phyloP scores from a whole-genome alignment of 2,888 invertebrate species.

The Tenthredo distinguenda region DNA sequence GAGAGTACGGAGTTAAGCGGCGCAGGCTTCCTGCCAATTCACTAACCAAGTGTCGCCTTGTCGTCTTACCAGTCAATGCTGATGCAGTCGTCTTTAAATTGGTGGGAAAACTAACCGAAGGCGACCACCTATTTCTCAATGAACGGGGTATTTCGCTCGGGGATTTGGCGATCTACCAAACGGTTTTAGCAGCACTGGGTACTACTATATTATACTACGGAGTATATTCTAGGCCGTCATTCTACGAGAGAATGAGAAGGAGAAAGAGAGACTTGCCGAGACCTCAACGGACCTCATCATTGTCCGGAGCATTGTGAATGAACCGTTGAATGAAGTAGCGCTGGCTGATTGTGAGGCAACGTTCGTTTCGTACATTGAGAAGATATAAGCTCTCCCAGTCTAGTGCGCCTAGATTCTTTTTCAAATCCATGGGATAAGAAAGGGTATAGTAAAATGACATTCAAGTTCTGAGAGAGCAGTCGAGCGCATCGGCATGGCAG shows the following conservation, averaged over 20 bases:
- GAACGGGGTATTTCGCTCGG: slow-evolving; percentile 63
- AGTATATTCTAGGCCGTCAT: neutral
- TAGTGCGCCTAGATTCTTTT: slow-evolving; percentile 14
- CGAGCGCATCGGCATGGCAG: neutral
- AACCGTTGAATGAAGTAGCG: slow-evolving; percentile 51
- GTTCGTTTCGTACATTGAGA: neutral
- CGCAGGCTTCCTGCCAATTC: slow-evolving; percentile 75
- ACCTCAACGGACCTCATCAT: slow-evolving; percentile 56
- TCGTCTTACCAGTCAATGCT: slow-evolving; percentile 62
- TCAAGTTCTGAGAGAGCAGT: neutral
- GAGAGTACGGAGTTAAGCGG: slow-evolving; percentile 70
- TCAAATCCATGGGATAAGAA: slow-evolving; percentile 16
- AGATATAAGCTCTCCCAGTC: slow-evolving; percentile 7
- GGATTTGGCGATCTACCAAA: slow-evolving; percentile 62
- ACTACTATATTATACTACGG: neutral
- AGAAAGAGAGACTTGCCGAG: neutral
- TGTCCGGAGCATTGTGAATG: slow-evolving; percentile 61
- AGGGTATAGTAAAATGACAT: slow-evolving; percentile 9
- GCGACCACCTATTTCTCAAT: slow-evolving; percentile 61
- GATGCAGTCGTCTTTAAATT: slow-evolving; percentile 46
- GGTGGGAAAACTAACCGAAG: neutral
- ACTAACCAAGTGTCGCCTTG: slow-evolving; percentile 66
- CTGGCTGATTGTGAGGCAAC: slow-evolving; percentile 10
- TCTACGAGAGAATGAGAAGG: neutral
- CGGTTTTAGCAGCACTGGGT: neutral